Evolutionary conservation across 2,113 vertebrate genomes (phyloP).

Genomic region (Ranitomeya variabilis): DNA sequence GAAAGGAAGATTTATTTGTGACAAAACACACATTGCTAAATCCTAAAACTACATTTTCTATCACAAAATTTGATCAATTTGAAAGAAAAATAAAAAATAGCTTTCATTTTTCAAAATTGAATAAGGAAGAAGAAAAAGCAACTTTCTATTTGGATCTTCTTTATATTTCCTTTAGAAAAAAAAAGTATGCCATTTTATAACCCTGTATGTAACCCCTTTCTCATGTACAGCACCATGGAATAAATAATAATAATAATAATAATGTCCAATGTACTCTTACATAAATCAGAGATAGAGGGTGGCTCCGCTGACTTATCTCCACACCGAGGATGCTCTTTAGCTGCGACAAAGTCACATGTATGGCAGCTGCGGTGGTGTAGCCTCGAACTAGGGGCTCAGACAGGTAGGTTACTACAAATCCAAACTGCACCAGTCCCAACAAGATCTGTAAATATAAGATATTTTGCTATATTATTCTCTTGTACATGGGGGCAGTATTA

Average conservation of each 20-base stretch:
- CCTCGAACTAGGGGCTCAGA: slow-evolving; percentile 90
- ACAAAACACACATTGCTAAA: background rate
- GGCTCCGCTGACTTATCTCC: slow-evolving; percentile 68
- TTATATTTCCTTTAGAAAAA: background rate
- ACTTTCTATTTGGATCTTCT: background rate
- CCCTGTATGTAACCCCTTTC: too few species aligned
- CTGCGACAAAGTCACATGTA: slow-evolving; percentile 91
- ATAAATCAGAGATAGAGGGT: slow-evolving; percentile 81
- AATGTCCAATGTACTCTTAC: slow-evolving; percentile 72
- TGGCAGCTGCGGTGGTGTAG: slow-evolving; percentile 87
- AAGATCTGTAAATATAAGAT: slow-evolving; percentile 72
- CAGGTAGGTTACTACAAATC: slow-evolving; percentile 94
- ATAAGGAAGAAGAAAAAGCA: background rate
- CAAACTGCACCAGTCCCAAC: slow-evolving; percentile 87
- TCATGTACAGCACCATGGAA: too few species aligned
- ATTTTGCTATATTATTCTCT: background rate
- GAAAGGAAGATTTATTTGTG: background rate
- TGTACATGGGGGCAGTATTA: background rate
- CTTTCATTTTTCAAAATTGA: background rate
- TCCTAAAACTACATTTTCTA: too few species aligned
- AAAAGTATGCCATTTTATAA: background rate
- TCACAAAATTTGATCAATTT: too few species aligned
- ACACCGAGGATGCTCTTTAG: slow-evolving; percentile 91
- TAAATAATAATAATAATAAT: too few species aligned
- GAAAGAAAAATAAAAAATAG: background rate